phyloP scores from a whole-genome alignment of 2,113 vertebrate species.

The Suricata suricatta region DNA sequence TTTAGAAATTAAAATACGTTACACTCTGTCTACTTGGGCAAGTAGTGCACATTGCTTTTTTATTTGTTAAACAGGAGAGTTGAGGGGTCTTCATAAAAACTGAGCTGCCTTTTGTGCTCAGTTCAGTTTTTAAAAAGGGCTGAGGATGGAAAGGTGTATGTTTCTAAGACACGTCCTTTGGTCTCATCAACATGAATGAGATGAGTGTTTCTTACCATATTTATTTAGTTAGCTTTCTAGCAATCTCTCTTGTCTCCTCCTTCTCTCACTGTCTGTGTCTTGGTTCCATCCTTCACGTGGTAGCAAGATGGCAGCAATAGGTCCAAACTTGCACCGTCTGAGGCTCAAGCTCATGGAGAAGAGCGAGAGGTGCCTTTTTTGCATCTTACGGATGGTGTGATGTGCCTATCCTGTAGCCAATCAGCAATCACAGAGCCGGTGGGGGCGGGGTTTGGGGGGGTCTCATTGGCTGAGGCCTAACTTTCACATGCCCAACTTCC shows the following conservation, averaged over 20 bases:
- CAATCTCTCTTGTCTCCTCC: not conserved
- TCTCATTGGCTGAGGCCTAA: not conserved
- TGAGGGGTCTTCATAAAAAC: not conserved
- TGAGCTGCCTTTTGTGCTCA: not conserved
- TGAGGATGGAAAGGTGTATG: not conserved
- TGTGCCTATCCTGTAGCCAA: not conserved
- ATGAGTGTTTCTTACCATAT: not conserved
- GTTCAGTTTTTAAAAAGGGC: conserved; percentile 22
- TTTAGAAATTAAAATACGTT: conserved; percentile 70
- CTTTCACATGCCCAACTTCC: not conserved
- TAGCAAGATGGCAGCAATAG: not conserved
- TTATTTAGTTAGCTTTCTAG: not conserved
- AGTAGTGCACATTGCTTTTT: conserved; percentile 28
- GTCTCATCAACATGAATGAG: not conserved
- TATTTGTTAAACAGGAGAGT: conserved; percentile 51
- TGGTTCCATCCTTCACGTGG: not conserved
- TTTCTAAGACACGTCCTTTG: not conserved
- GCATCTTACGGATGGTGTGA: not conserved
- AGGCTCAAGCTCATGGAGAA: not conserved
- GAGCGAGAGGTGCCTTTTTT: not conserved
- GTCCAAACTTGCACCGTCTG: not conserved
- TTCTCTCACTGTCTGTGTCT: not conserved
- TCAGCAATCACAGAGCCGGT: not conserved
- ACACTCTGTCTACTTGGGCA: conserved; percentile 33
- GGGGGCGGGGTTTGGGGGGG: not conserved